phyloP scores from a whole-genome alignment of 2,888 invertebrate species.

The Amphipyra tragopoginis region DNA sequence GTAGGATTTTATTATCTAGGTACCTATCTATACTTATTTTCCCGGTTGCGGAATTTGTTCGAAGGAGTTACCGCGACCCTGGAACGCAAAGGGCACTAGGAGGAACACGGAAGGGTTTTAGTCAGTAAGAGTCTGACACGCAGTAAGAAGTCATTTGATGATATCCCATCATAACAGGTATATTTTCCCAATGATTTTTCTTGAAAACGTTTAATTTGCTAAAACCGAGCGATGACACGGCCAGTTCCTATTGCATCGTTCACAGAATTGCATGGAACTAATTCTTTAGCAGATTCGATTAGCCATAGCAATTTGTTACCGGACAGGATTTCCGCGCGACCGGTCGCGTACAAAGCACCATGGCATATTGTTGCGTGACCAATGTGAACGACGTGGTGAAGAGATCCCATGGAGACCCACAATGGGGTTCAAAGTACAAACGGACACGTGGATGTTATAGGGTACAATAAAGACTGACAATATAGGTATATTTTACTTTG shows the following conservation, averaged over 20 bases:
- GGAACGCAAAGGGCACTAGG: too few relatives aligned
- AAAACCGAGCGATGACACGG: not conserved
- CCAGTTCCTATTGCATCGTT: conserved; percentile 11
- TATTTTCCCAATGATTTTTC: too few relatives aligned
- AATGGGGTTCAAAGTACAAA: conserved; percentile 45
- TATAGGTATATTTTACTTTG: too few relatives aligned
- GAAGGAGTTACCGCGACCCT: too few relatives aligned
- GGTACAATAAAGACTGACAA: not conserved
- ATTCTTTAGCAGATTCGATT: conserved; percentile 43
- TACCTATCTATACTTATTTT: too few relatives aligned
- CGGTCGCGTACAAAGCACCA: conserved; percentile 28
- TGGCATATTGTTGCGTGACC: conserved; percentile 41
- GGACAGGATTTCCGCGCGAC: conserved; percentile 47
- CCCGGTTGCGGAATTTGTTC: too few relatives aligned
- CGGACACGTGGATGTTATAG: conserved; percentile 19
- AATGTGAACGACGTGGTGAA: conserved; percentile 38
- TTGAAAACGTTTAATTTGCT: too few relatives aligned
- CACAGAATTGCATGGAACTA: conserved; percentile 40
- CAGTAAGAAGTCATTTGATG: too few relatives aligned
- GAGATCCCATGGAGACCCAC: conserved; percentile 43
- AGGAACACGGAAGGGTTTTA: too few relatives aligned
- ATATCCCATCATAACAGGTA: too few relatives aligned
- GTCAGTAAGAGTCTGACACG: too few relatives aligned
- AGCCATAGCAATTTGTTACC: conserved; percentile 33
- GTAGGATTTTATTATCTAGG: too few relatives aligned